These are phyloP conservation scores for Drosophila pruinosa DNA, from an alignment of 1,140 invertebrate genomes.

Conservation along the genomic window DNA sequence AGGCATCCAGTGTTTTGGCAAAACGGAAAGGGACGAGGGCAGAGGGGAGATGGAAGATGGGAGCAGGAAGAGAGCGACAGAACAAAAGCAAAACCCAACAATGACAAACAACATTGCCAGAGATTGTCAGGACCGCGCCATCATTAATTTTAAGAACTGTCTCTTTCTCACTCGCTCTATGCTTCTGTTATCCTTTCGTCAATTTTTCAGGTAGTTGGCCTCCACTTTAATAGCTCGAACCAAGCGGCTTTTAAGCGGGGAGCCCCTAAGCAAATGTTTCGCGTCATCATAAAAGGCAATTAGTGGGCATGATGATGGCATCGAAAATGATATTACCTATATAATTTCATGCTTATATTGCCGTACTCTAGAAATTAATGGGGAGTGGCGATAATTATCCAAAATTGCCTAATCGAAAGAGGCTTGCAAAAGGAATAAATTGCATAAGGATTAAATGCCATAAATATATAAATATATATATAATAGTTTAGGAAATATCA, in stretches of 20 bases:
- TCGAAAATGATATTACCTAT: conserved; percentile 58
- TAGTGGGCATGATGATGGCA: conserved; percentile 66
- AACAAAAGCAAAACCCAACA: conserved; percentile 38
- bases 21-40: background rate
- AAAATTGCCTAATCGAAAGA: background rate
- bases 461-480: too few species aligned
- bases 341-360: conserved; percentile 33
- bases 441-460: background rate
- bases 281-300: conserved; percentile 70
- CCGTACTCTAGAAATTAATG: conserved; percentile 58
- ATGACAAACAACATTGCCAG: conserved; percentile 49
- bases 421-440: background rate
- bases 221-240: conserved; percentile 18
- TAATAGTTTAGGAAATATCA: too few species aligned
- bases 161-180: background rate
- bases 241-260: background rate
- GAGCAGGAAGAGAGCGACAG: background rate
- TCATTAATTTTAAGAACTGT: conserved; percentile 74
- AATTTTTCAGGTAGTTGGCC: conserved; percentile 53
- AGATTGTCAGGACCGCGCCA: conserved; percentile 52
- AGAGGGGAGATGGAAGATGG: background rate
- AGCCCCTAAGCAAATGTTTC: conserved; percentile 50
- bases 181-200: conserved; percentile 36
- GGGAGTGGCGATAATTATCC: conserved; percentile 62
- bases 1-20: conserved; percentile 4